These are phyloP conservation scores for Sialis lutaria DNA, from an alignment of 2,888 invertebrate species.

Conservation along the genomic window DNA sequence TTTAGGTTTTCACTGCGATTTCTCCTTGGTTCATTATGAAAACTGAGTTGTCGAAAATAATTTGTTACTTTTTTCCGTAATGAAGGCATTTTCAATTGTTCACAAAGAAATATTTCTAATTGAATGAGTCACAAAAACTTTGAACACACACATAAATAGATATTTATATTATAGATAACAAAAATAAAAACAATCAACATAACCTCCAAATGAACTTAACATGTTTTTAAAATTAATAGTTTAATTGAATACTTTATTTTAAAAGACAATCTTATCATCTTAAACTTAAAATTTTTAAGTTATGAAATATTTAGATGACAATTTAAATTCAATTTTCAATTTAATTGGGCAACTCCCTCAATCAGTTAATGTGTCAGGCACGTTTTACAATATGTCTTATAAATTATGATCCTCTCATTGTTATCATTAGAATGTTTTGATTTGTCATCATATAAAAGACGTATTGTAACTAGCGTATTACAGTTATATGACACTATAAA, in stretches of 20 bases:
- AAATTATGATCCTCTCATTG: too few species aligned
- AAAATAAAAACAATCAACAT: not conserved
- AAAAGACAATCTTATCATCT: too few species aligned
- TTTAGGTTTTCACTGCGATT: constrained; percentile 28
- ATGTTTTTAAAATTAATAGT: not conserved
- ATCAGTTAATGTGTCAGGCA: not conserved
- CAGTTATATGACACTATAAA: too few species aligned
- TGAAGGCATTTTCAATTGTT: constrained; percentile 37
- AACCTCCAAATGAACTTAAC: not conserved
- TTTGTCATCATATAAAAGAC: too few species aligned
- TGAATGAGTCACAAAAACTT: not conserved
- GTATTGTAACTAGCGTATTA: too few species aligned
- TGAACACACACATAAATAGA: not conserved
- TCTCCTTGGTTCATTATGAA: constrained; percentile 35
- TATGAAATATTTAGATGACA: too few species aligned
- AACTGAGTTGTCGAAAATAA: constrained; percentile 53
- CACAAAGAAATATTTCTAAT: not conserved
- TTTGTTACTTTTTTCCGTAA: constrained; percentile 51
- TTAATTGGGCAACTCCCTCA: not conserved
- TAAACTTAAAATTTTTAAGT: too few species aligned
- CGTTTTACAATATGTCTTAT: too few species aligned
- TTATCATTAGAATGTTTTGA: too few species aligned
- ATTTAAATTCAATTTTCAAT: not conserved
- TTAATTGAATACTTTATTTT: too few species aligned
- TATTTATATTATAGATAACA: not conserved